Conservation (phyloP, 2,888 invertebrate species). For the Amiota communis region DNA sequence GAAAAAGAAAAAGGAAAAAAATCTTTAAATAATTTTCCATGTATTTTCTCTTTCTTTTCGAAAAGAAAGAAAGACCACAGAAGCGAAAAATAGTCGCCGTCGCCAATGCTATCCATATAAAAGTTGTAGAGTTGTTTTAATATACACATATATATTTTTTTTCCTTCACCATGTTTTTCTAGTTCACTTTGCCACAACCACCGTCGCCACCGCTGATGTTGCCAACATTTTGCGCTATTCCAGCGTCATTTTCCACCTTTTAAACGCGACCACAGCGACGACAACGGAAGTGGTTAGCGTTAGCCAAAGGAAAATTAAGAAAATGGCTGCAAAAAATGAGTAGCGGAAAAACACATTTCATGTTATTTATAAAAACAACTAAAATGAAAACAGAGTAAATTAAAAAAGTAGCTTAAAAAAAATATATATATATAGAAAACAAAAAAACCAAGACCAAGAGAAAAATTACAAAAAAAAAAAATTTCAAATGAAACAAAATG, state of each 20-base stretch:
- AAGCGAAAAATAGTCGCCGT: not conserved
- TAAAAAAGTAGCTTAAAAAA: constrained; percentile 20
- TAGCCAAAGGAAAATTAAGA: constrained; percentile 1
- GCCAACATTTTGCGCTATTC: not conserved
- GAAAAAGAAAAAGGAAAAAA: not conserved
- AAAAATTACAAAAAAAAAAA: constrained; percentile 10
- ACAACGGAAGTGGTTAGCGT: constrained; percentile 46
- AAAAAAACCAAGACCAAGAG: not conserved
- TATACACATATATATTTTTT: constrained; percentile 1
- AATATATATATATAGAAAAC: not conserved
- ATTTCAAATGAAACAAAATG: constrained; percentile 16
- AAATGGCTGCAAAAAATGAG: not conserved
- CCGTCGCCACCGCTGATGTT: too few species aligned
- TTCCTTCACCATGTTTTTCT: constrained; percentile 4
- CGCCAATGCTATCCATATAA: not conserved
- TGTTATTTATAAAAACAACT: constrained; percentile 2
- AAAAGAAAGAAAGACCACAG: constrained; percentile 6
- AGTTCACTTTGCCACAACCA: not conserved
- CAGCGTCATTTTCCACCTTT: constrained; percentile 55
- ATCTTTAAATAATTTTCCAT: too few species aligned
- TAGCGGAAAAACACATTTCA: constrained; percentile 13
- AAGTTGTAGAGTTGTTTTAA: not conserved
- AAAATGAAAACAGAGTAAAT: constrained; percentile 12
- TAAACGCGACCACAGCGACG: constrained; percentile 26
- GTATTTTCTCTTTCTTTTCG: too few species aligned